A percentile compares a stretch with the other conserved stretches of the same genome.
Conservation (phyloP, 2,113 vertebrate genomes). For the Lycaon pictus region DNA sequence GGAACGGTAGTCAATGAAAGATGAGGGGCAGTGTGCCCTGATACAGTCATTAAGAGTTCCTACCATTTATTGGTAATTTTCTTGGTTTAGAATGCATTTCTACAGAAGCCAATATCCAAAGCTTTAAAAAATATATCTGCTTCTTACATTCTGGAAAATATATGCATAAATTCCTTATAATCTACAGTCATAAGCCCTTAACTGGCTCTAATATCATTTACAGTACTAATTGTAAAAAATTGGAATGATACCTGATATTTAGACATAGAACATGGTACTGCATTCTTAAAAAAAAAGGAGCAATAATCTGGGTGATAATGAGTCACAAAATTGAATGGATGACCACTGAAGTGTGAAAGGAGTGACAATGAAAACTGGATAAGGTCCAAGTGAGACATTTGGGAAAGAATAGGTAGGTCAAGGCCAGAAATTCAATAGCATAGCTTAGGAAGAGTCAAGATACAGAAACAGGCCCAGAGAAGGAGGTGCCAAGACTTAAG, state of each 20-base stretch:
- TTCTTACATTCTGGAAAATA: not conserved
- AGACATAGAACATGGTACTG: not conserved
- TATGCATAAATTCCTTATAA: not conserved
- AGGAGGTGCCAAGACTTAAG: not conserved
- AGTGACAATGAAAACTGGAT: not conserved
- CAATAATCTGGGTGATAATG: not conserved
- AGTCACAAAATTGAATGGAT: not conserved
- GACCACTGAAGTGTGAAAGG: not conserved
- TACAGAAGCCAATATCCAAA: not conserved
- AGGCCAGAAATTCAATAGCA: not conserved
- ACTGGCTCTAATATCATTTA: not conserved
- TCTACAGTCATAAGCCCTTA: not conserved
- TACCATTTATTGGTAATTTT: not conserved
- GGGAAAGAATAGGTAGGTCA: not conserved
- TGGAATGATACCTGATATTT: not conserved
- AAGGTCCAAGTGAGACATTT: not conserved
- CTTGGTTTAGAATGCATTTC: not conserved
- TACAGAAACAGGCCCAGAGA: not conserved
- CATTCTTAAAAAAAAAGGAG: not conserved
- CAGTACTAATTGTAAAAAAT: not conserved
- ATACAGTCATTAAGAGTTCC: not conserved
- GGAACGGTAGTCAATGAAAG: not conserved
- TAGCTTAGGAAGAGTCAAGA: not conserved
- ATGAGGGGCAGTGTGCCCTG: not conserved
- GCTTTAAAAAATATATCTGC: not conserved